Evolutionary conservation across 2,888 invertebrate genomes (phyloP), one percentile per base, ranked within the genome.

Genomic region (Monoplex corrugatus): DNA sequence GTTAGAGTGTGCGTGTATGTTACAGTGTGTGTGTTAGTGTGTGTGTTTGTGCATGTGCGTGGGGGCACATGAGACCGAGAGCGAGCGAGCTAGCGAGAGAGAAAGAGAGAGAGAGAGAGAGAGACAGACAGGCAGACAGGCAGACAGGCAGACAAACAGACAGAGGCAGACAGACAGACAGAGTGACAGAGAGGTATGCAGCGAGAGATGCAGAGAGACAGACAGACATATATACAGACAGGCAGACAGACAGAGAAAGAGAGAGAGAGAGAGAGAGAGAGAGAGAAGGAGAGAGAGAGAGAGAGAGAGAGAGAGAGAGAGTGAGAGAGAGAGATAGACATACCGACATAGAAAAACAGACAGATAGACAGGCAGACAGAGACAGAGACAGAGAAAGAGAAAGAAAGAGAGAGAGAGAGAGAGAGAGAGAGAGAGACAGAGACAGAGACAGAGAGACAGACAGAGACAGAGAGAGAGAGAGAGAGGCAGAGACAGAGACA

Each of bases 261-360:
- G 8, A 75, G 8, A 75, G 8, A 75, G 8, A 75, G 8, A 75
- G 8, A 75, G 8, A 75, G 8, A 75, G 8, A 75, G 8, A 75
- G 8, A 75, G 8, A 35, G 32, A 75, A 6, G 35, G 68, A 68
- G 68, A 68, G 68, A 68, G 68, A 68, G 68, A 68, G 68, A 68
- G 68, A 78, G 78, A 78, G 78, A 78, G 78, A 78, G 78, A 78
- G 78, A 78, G 35, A 78, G 78, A 78, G 78, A 78, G 78, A 75
- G 35, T 23, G 75, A 35, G 75, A 35, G 75, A 35, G 68, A 68
- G 68, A 68, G 68, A 68, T 19, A 68, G 68, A 68, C 28, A 68
- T 19, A 68, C 28, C 16, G 68, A 68, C 28, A 68, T 19, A 68
- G 68, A 68, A n/a, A 68, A n/a, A 68, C 28, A 68, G 68, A 68